Evolutionary conservation across 2,113 vertebrate species (phyloP), one percentile per base, ranked within the genome.

Genomic region (Naja naja): DNA sequence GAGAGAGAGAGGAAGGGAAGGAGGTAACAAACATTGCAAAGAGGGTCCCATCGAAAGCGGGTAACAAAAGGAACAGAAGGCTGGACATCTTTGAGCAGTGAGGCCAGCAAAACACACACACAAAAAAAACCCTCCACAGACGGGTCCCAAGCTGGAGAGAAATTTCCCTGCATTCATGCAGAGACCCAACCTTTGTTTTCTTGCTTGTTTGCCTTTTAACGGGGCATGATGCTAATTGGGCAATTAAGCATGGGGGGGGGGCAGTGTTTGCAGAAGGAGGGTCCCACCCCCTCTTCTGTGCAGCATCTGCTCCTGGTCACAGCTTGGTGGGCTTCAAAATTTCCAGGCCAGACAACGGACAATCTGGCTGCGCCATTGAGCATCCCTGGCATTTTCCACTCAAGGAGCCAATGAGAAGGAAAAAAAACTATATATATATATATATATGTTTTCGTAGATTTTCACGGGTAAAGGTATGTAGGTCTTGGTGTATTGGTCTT

Each of bases 271-370:
- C 90, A 91, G 95, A 95, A 93, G 92, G 91, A 60, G n/a, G 87
- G 74, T 89, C 92, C 94, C 90, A 93, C 93, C 94, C 95, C 94
- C 93, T 64, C 9, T 0, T 58, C 90, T 81, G 1, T 81, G 1
- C 0, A 58, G 94, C 94, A 96, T 95, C 95, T 97, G 97, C 96
- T 97, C 92, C 96, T 91, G 10, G 49, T 93, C 74, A 69, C 89
- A 30, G 1, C 0, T 85, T 43, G 0, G 43, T 49, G 11, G 92
- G 92, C 85, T 0, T 1, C 7, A 88, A 89, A 96, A 95, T 95
- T 58, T 34, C 7, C n/a, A 1, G 69, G n/a, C 69, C 5, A 81
- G 69, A 81, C 69, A 74, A 39, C 16, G 16, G 69, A 34, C 69
- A 20, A 81, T 7, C 16, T 81, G 69, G 16, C 6, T 20, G 16